Conservation (phyloP, 2,113 vertebrate species). For the Sinocyclocheilus rhinocerous region DNA sequence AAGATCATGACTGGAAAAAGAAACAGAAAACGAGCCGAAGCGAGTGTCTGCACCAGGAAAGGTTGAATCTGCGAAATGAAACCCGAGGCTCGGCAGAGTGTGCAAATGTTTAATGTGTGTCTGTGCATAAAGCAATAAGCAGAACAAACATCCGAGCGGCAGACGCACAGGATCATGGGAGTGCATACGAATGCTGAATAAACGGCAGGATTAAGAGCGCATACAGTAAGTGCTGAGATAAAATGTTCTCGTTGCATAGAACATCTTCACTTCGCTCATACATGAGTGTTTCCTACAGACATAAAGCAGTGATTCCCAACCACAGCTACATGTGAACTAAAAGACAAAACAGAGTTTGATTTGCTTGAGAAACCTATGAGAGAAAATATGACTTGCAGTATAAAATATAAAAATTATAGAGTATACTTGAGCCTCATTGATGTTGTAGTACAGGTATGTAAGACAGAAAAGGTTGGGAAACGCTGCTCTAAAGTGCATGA, state of each 20-base stretch:
- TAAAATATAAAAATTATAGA: neutral
- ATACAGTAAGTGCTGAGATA: neutral
- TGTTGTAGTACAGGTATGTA: too few relatives aligned
- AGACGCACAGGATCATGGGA: neutral
- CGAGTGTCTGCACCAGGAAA: conserved; percentile 31
- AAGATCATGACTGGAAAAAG: neutral
- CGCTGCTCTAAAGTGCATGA: conserved; percentile 11
- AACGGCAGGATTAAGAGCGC: neutral
- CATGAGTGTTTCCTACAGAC: neutral
- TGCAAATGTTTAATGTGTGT: conserved; percentile 61
- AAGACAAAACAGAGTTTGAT: neutral
- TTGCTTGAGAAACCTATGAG: neutral
- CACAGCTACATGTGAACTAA: neutral
- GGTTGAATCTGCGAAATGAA: conserved; percentile 51
- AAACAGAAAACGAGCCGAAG: neutral
- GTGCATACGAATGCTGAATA: conserved; percentile 35
- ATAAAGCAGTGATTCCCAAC: neutral
- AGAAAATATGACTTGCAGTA: neutral
- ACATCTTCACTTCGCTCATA: neutral
- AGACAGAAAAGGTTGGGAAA: neutral
- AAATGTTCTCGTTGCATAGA: neutral
- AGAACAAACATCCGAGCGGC: conserved; percentile 51
- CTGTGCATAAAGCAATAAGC: conserved; percentile 50
- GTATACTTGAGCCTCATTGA: neutral
- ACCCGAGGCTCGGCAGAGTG: conserved; percentile 31